Conservation (phyloP, 1,140 invertebrate species). For the Vanessa tameamea region DNA sequence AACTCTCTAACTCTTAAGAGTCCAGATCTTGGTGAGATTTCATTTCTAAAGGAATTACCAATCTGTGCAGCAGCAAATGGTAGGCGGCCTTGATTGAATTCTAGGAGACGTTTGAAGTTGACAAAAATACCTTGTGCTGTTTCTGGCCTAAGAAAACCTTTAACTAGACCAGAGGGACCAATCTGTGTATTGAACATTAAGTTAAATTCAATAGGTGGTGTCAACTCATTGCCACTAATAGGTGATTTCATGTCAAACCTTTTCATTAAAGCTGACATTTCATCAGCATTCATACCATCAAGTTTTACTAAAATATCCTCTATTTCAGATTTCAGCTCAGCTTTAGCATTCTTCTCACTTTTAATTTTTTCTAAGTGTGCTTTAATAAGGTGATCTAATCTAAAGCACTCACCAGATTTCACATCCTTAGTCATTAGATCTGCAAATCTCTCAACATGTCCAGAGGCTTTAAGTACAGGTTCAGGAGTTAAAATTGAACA, state of each 20-base stretch:
- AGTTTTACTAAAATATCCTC: constrained; percentile 90
- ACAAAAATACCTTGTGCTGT: constrained; percentile 99
- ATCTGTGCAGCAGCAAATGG: constrained; percentile 99
- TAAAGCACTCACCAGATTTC: constrained; percentile 97
- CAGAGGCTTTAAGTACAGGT: constrained; percentile 97
- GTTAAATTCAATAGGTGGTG: constrained; percentile 98
- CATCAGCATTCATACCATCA: constrained; percentile 86
- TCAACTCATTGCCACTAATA: constrained; percentile 95
- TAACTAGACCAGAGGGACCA: constrained; percentile 95
- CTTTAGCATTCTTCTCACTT: constrained; percentile 90
- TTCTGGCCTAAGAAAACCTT: constrained; percentile 97
- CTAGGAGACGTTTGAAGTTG: constrained; percentile 97
- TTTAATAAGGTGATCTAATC: constrained; percentile 99
- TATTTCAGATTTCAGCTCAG: constrained; percentile 88
- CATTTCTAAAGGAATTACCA: constrained; percentile 99
- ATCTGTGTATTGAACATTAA: constrained; percentile 99
- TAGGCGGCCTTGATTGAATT: constrained; percentile 97
- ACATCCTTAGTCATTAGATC: constrained; percentile 99
- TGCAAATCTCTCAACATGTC: constrained; percentile 99
- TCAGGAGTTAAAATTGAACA: constrained; percentile 98
- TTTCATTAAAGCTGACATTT: constrained; percentile 91
- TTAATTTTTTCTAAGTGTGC: constrained; percentile 94
- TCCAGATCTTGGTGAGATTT: constrained; percentile 99
- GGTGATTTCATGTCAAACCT: constrained; percentile 98
- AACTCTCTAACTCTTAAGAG: constrained; percentile 98